A percentile compares a stretch with the other conserved stretches of the same genome.
phyloP scores from a whole-genome alignment of 2,797 vertebrate genomes.

The Acipenser oxyrinchus region DNA sequence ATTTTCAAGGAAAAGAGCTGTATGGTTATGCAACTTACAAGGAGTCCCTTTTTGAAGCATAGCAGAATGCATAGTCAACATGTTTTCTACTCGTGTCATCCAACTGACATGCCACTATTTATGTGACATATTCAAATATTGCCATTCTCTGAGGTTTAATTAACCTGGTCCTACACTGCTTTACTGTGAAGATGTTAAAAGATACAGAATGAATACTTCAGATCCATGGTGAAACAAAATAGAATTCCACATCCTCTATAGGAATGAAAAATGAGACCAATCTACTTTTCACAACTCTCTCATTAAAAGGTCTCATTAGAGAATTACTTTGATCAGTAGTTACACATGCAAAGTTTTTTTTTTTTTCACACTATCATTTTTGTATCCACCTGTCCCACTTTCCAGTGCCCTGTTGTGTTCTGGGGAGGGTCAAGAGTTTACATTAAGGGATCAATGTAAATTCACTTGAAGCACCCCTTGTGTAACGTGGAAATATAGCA shows the following conservation, averaged over 20 bases:
- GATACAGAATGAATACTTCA: slow-evolving; percentile 49
- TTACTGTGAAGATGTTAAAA: slow-evolving; percentile 52
- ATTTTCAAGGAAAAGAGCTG: slow-evolving; percentile 32
- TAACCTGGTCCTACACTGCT: slow-evolving; percentile 60
- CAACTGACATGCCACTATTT: slow-evolving; percentile 46
- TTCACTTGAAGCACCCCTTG: slow-evolving; percentile 6
- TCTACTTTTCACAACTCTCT: slow-evolving; percentile 35
- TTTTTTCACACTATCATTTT: slow-evolving; percentile 10
- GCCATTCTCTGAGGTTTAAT: slow-evolving; percentile 58
- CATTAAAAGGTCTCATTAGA: slow-evolving; percentile 54
- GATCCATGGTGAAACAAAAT: slow-evolving; percentile 18
- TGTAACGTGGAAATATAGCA: neutral
- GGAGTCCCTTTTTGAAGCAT: slow-evolving; percentile 25
- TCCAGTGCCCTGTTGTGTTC: slow-evolving; percentile 19
- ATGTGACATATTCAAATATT: slow-evolving; percentile 58
- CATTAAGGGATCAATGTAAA: slow-evolving; percentile 38
- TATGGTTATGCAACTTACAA: slow-evolving; percentile 15
- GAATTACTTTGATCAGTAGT: slow-evolving; percentile 56
- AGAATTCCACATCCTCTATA: slow-evolving; percentile 24
- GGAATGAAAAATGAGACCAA: slow-evolving; percentile 23
- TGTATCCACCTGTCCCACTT: slow-evolving; percentile 29
- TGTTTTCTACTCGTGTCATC: slow-evolving; percentile 44
- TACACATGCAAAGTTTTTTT: slow-evolving; percentile 49
- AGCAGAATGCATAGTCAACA: slow-evolving; percentile 53
- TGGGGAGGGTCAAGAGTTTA: slow-evolving; percentile 38